A percentile compares a stretch with the other conserved stretches of the same genome.
These are phyloP conservation scores for Drosophila atroscutellata DNA, from an alignment of 2,888 invertebrate species.

Conservation along the genomic window DNA sequence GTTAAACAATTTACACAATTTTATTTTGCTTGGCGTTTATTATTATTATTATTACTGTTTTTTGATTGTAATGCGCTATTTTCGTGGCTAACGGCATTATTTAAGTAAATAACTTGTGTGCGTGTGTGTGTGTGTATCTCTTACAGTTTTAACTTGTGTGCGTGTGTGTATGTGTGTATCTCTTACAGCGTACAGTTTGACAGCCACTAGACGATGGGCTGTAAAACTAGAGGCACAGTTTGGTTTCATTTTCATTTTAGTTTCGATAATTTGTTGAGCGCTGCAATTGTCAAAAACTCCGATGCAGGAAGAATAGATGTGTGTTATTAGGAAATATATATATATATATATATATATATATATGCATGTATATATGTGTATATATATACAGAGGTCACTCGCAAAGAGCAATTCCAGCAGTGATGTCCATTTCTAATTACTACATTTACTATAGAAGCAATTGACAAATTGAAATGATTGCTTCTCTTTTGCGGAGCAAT, in stretches of 20 bases:
- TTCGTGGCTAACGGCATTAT: slow-evolving; percentile 17
- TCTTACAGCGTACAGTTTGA: slow-evolving; percentile 27
- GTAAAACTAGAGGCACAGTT: slow-evolving; percentile 52
- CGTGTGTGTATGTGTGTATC: not conserved
- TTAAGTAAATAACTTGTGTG: slow-evolving; percentile 4
- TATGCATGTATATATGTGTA: not conserved
- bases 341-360: not conserved
- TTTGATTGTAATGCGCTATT: slow-evolving; percentile 9
- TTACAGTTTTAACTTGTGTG: slow-evolving; percentile 12
- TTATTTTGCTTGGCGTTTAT: slow-evolving; percentile 39
- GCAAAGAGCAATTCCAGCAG: not conserved
- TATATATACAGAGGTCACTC: slow-evolving; percentile 7
- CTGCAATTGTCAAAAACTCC: slow-evolving; percentile 45
- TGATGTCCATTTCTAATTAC: not conserved
- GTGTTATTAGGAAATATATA: slow-evolving; percentile 3
- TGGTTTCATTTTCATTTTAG: slow-evolving; percentile 40
- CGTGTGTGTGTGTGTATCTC: not conserved
- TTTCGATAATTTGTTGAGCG: slow-evolving; percentile 46
- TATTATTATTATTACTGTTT: slow-evolving; percentile 6
- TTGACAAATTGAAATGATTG: slow-evolving; percentile 7
- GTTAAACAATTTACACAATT: slow-evolving; percentile 66
- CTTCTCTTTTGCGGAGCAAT: slow-evolving; percentile 1
- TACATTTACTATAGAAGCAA: slow-evolving; percentile 5
- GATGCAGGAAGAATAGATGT: slow-evolving; percentile 30
- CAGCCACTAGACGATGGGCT: slow-evolving; percentile 21